Evolutionary conservation across 1,140 invertebrate species (phyloP).

Genomic region (Trichonephila inaurata): DNA sequence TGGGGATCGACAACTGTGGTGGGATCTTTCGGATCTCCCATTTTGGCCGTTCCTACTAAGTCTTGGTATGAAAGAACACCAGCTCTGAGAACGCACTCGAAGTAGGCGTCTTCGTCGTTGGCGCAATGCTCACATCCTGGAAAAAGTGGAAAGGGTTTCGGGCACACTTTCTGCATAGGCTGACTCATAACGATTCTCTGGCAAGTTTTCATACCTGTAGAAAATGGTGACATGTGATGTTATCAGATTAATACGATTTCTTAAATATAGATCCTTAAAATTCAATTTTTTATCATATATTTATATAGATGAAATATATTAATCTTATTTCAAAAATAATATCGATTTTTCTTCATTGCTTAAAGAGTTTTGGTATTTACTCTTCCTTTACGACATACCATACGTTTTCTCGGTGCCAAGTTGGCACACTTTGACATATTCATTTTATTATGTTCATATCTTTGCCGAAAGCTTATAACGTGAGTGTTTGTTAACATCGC

Average conservation of each 20-base stretch:
- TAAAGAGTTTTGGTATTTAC: no score
- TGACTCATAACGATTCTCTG: neutral
- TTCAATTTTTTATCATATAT: no score
- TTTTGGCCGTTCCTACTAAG: slow-evolving; percentile 46
- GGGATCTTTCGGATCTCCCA: slow-evolving; percentile 63
- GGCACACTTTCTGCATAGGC: slow-evolving; percentile 7
- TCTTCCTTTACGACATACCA: no score
- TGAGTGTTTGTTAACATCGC: no score
- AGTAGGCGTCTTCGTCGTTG: neutral
- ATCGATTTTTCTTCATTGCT: no score
- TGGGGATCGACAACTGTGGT: slow-evolving; percentile 86
- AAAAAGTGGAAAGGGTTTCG: slow-evolving; percentile 83
- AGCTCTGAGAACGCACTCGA: neutral
- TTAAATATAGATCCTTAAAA: no score
- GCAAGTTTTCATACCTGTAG: neutral
- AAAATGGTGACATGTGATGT: neutral
- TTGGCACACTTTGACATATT: no score
- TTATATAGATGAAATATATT: no score
- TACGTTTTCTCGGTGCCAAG: no score
- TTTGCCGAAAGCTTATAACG: no score
- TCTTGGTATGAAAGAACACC: neutral
- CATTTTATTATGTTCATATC: no score
- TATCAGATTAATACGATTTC: neutral
- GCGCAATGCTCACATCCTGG: slow-evolving; percentile 58
- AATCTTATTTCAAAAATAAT: no score